Conservation (phyloP, 2,797 vertebrate genomes). For the Silurus lanzhouensis region DNA sequence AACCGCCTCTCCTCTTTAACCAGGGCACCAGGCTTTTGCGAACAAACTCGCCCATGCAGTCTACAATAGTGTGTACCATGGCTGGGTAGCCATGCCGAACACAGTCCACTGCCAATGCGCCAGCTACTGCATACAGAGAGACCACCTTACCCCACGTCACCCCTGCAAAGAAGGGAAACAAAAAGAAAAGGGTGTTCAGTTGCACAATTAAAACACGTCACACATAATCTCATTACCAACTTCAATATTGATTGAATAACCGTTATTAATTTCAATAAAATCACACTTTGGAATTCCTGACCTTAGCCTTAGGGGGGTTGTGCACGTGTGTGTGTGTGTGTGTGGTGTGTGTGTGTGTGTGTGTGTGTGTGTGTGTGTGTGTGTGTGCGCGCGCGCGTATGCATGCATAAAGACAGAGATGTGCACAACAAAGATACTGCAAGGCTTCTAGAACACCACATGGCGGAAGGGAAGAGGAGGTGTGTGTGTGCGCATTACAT, state of each 20-base stretch:
- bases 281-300: neutral
- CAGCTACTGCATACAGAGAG: slow-evolving; percentile 91
- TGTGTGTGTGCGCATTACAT: slow-evolving; percentile 30
- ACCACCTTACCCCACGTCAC: slow-evolving; percentile 98
- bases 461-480: slow-evolving; percentile 17
- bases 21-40: slow-evolving; percentile 88
- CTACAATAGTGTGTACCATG: slow-evolving; percentile 91
- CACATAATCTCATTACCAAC: neutral
- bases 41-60: slow-evolving; percentile 96
- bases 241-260: neutral
- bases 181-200: neutral
- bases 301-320: neutral
- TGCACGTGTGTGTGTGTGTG: too few relatives aligned
- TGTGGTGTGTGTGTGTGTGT: neutral
- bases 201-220: neutral
- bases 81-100: slow-evolving; percentile 89
- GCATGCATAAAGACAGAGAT: neutral
- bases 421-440: slow-evolving; percentile 16
- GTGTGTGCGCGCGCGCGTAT: neutral
- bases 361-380: neutral
- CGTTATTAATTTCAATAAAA: neutral
- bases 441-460: slow-evolving; percentile 12
- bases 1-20: slow-evolving; percentile 90
- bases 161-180: slow-evolving; percentile 69
- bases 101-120: slow-evolving; percentile 90